A percentile compares a stretch with the other conserved stretches of the same genome.
These are phyloP conservation scores for Turdus rufiventris DNA, from an alignment of 2,113 vertebrate species.

Conservation along the genomic window DNA sequence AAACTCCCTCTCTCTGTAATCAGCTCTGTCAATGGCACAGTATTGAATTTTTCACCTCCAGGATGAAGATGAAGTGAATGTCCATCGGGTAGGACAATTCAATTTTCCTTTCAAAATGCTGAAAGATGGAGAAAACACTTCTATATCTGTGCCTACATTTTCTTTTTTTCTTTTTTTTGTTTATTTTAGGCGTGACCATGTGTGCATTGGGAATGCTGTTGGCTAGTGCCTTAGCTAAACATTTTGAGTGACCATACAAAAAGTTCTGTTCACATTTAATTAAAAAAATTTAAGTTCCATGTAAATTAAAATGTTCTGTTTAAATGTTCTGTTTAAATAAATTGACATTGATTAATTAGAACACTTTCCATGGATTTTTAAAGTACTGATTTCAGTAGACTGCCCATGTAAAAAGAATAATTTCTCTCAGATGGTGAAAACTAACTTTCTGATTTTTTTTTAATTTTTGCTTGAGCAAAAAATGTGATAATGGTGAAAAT, in stretches of 20 bases:
- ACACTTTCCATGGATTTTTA: background rate
- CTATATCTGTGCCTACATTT: accelerated
- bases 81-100: background rate
- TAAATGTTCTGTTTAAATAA: background rate
- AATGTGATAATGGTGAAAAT: background rate
- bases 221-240: background rate
- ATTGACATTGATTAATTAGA: background rate
- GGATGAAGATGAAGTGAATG: background rate
- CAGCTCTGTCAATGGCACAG: background rate
- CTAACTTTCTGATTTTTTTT: background rate
- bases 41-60: background rate
- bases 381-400: background rate
- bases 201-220: background rate
- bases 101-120: background rate
- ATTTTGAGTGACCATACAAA: background rate
- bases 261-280: background rate
- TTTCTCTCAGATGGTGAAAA: background rate
- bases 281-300: background rate
- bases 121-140: background rate
- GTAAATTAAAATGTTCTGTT: background rate
- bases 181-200: background rate
- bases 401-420: background rate
- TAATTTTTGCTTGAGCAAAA: background rate
- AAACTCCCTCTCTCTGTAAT: background rate
- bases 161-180: background rate